Evolutionary conservation across 2,888 invertebrate genomes (phyloP), one percentile per base, ranked within the genome.

Genomic region (Zele albiditarsus): DNA sequence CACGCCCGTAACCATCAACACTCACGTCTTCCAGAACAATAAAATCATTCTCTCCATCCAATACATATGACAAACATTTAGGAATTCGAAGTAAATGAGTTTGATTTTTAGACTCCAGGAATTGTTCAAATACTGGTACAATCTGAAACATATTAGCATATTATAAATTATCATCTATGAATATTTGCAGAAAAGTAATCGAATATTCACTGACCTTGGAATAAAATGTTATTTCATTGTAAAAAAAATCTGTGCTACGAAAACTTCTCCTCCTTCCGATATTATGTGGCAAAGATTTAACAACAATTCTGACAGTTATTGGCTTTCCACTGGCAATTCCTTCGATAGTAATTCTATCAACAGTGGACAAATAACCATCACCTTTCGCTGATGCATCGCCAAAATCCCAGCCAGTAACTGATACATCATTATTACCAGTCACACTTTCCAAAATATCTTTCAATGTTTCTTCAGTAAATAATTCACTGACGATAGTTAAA

Each of bases 211-310:
- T 76, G 80, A 88, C 89, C 80, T 87, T 76, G 2, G 77, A 78
- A 85, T 95, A 95, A 85, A 95, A 94, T 71, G 90, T 89, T 0
- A 93, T 93, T 88, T 95, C 95, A 83, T 94, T 95, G 77, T 90
- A 89, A 82, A 95, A 95, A 85, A 94, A 95, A 66, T 93, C 94
- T 3, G 90, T 84, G 53, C 93, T 93, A 73, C 93, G 90, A 81
- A 91, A 95, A 0, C 94, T 92, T 38, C 93, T 92, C 0, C 92
- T 91, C 33, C 94, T 89, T 0, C 92, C 92, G 0, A 92, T 76
- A 82, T 92, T 94, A 70, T 90, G 91, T 0, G 94, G 95, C 80
- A 95, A 91, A n/a, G 91, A 91, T 86, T 95, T 95, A 0, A 93
- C 90, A 16, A 95, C 90, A 0, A 94, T 87, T 83, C 92, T 92